A percentile compares a stretch with the other conserved stretches of the same genome.
Evolutionary conservation across 2,113 vertebrate species (phyloP).

Genomic region (Atrichornis clamosus): DNA sequence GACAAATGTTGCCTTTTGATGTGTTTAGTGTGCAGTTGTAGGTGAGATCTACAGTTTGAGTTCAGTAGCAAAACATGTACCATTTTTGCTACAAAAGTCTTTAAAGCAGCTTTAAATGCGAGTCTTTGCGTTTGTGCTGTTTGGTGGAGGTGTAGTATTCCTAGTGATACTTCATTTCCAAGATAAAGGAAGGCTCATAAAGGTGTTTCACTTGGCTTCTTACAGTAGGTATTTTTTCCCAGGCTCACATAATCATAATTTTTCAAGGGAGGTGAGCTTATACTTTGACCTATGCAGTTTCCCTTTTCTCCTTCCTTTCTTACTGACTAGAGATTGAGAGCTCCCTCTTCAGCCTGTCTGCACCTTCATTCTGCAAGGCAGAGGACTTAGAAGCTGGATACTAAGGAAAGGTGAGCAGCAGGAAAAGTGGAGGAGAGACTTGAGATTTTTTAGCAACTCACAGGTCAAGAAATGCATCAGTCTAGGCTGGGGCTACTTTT

Average conservation of each 20-base stretch:
- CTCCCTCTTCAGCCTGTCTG: constrained; percentile 37
- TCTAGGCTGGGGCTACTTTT: neutral
- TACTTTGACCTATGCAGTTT: neutral
- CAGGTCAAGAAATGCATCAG: neutral
- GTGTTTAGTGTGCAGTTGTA: neutral
- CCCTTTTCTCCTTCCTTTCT: neutral
- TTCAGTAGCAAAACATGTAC: neutral
- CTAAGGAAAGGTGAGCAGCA: neutral
- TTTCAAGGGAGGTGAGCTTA: neutral
- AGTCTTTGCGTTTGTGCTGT: neutral
- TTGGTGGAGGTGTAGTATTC: neutral
- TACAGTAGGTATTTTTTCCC: neutral
- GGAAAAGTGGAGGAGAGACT: neutral
- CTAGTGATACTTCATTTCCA: neutral
- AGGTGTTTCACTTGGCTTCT: neutral
- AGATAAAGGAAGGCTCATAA: neutral
- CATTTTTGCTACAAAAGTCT: neutral
- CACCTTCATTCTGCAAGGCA: neutral
- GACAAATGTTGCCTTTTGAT: neutral
- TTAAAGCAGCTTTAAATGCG: neutral
- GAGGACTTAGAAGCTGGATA: neutral
- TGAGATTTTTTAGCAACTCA: neutral
- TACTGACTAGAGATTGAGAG: neutral
- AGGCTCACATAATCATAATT: neutral
- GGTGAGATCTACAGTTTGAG: neutral